Conservation (phyloP, 2,888 invertebrate genomes). For the Stenolophus ochropezus region DNA sequence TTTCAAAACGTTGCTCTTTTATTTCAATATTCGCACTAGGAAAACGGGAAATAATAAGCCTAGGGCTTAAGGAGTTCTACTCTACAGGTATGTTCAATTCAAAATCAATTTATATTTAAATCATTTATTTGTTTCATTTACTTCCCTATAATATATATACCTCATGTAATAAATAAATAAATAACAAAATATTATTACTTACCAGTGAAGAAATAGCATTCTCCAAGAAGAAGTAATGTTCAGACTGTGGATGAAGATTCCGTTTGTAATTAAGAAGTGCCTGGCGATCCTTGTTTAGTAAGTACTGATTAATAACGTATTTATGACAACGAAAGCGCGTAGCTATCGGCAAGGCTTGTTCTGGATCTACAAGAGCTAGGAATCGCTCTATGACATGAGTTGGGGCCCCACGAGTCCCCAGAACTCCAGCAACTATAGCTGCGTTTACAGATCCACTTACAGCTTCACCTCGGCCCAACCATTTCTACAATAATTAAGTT, state of each 20-base stretch:
- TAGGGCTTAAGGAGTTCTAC: background rate
- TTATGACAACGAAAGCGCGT: slow-evolving; percentile 80
- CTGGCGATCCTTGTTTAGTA: slow-evolving; percentile 78
- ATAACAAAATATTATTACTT: slow-evolving; percentile 41
- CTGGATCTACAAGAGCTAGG: slow-evolving; percentile 69
- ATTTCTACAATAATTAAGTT: slow-evolving; percentile 74
- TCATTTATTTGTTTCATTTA: background rate
- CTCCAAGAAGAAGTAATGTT: slow-evolving; percentile 84
- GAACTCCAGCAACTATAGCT: slow-evolving; percentile 67
- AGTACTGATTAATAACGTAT: slow-evolving; percentile 78
- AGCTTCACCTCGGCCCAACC: slow-evolving; percentile 73
- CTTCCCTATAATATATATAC: background rate
- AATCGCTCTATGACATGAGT: slow-evolving; percentile 72
- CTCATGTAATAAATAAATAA: slow-evolving; percentile 6
- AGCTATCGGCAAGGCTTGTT: slow-evolving; percentile 78
- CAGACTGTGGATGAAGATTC: slow-evolving; percentile 78
- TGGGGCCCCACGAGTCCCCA: slow-evolving; percentile 69
- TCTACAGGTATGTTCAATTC: background rate
- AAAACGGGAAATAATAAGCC: too few relatives aligned
- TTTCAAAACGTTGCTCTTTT: slow-evolving; percentile 5
- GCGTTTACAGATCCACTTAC: slow-evolving; percentile 68
- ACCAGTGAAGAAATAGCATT: slow-evolving; percentile 75
- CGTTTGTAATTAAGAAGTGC: slow-evolving; percentile 79
- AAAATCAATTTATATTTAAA: background rate
- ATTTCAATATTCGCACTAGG: background rate